Evolutionary conservation across 2,888 invertebrate species (phyloP), one percentile per base, ranked within the genome.

Genomic region (Lithophane semibrunnea): DNA sequence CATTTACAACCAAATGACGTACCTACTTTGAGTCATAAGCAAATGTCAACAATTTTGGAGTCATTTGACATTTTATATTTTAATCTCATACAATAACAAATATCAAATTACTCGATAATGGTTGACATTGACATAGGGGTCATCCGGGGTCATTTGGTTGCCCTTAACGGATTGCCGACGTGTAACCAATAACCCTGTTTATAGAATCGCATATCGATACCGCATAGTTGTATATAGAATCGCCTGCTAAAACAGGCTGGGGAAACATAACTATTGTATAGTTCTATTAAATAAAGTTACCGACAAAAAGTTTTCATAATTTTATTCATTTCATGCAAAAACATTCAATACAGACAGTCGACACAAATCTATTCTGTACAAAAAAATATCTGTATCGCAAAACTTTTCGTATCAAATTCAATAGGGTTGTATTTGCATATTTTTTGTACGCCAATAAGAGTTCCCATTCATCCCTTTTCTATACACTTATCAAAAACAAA

Each of bases 401-500:
- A 87, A 83, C 75, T 82, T 83, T 77, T 71, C 78, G 79, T 82
- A 85, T 86, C 85, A 86, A 83, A 81, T 83, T 86, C 85, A 79
- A 87, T 86, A 86, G 81, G 58, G 73, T 52, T 82, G 73, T 79
- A 83, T 86, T 86, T 84, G 79, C 82, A 84, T 84, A 73, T 82
- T 82, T 85, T 76, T 79, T 85, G 82, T 75, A 73, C 68, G 68
- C 70, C 80, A 82, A 87, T 87, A 84, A 79, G 69, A 79, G 74
- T 52, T 73, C 37, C 77, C 63, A 85, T 85, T 88, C 84, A 88
- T 84, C 73, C 79, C 69, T 72, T 82, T 79, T 77, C 71, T 81
- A 81, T 81, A 84, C 86, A 86, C 77, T 81, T 82, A 79, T 80
- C 75, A 81, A 86, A 86, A 85, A 79, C 80, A 86, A 88, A 88